These are phyloP conservation scores for Gymnoscelis rufifasciata DNA, from an alignment of 2,888 invertebrate species.

Conservation along the genomic window DNA sequence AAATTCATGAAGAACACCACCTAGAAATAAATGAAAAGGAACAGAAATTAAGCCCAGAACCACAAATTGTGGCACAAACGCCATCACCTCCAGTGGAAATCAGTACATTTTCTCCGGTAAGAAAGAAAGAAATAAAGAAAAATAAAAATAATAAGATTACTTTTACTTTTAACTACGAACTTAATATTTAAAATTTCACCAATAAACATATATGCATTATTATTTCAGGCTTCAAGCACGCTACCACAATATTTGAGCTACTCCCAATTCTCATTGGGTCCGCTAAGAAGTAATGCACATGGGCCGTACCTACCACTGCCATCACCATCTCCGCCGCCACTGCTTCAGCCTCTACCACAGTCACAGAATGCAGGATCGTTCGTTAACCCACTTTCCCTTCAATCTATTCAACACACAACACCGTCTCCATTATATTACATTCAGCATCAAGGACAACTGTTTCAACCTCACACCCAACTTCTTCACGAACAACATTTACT, in stretches of 20 bases:
- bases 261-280: slow-evolving; percentile 52
- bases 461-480: background rate
- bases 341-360: slow-evolving; percentile 9
- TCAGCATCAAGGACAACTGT: background rate
- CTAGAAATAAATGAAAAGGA: background rate
- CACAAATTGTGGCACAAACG: slow-evolving; percentile 11
- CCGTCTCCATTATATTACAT: background rate
- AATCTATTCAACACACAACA: slow-evolving; percentile 6
- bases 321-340: slow-evolving; percentile 15
- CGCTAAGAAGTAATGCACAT: slow-evolving; percentile 18
- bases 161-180: too few relatives aligned
- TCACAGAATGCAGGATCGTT: background rate
- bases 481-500: slow-evolving; percentile 1
- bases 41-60: slow-evolving; percentile 6
- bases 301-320: slow-evolving; percentile 18
- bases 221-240: slow-evolving; percentile 46
- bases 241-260: slow-evolving; percentile 57
- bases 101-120: slow-evolving; percentile 13
- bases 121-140: too few relatives aligned
- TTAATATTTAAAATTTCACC: background rate
- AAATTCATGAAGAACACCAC: background rate
- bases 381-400: background rate
- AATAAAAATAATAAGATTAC: too few relatives aligned
- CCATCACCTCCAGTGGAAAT: slow-evolving; percentile 6
- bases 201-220: background rate